Evolutionary conservation across 1,140 invertebrate species (phyloP).

Genomic region (Contarinia nasturtii): DNA sequence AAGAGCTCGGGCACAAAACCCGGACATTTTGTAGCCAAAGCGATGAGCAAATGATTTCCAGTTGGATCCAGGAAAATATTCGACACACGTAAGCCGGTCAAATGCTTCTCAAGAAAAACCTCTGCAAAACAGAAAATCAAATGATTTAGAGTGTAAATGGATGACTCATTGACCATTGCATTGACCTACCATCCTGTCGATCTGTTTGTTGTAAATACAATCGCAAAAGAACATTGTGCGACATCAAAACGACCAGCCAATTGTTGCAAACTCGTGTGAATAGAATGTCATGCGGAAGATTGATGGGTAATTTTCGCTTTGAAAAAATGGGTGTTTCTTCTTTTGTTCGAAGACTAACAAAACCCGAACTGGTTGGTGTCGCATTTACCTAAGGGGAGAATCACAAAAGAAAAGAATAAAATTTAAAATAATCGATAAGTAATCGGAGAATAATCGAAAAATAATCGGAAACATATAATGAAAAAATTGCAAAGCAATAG

Average conservation of each 20-base stretch:
- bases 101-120: conserved; percentile 37
- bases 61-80: conserved; percentile 72
- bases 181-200: conserved; percentile 55
- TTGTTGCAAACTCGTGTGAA: conserved; percentile 68
- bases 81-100: conserved; percentile 36
- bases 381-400: too few species aligned
- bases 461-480: too few species aligned
- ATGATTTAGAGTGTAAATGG: not conserved
- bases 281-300: conserved; percentile 54
- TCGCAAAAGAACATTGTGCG: conserved; percentile 57
- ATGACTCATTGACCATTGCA: conserved; percentile 1
- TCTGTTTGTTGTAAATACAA: conserved; percentile 66
- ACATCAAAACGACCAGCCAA: conserved; percentile 65
- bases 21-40: conserved; percentile 39
- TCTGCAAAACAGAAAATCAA: conserved; percentile 24
- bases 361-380: conserved; percentile 32
- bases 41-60: conserved; percentile 66
- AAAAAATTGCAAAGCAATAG: too few species aligned
- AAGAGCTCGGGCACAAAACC: conserved; percentile 52
- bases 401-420: too few species aligned
- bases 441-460: too few species aligned
- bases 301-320: conserved; percentile 58
- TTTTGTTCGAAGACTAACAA: conserved; percentile 45
- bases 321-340: conserved; percentile 58
- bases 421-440: too few species aligned